A percentile compares a stretch with the other conserved stretches of the same genome.
Conservation (phyloP, 2,888 invertebrate species). For the Hirtodrosophila histrioides region DNA sequence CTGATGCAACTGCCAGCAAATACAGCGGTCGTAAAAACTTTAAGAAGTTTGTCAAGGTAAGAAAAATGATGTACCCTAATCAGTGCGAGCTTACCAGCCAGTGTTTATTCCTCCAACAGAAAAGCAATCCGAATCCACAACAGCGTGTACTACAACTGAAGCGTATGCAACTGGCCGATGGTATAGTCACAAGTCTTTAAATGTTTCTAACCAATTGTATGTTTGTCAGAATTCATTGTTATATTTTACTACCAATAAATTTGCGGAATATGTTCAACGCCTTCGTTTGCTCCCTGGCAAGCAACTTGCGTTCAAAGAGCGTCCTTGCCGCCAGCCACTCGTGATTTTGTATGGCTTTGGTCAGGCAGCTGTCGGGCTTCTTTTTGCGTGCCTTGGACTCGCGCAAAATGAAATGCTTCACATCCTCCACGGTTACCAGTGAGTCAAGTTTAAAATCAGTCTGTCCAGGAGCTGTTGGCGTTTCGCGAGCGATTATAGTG, state of each 20-base stretch:
- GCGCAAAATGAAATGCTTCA: constrained; percentile 71
- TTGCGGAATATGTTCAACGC: constrained; percentile 80
- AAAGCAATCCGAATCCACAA: constrained; percentile 67
- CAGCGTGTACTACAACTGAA: constrained; percentile 49
- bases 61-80: background rate
- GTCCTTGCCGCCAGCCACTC: constrained; percentile 81
- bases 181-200: constrained; percentile 40
- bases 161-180: constrained; percentile 62
- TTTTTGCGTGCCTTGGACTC: constrained; percentile 72
- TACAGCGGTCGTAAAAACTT: constrained; percentile 73
- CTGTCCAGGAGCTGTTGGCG: background rate
- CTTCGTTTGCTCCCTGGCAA: constrained; percentile 67
- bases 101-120: constrained; percentile 41
- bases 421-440: constrained; percentile 68
- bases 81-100: background rate
- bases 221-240: constrained; percentile 28
- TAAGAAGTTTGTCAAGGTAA: constrained; percentile 82
- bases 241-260: constrained; percentile 80
- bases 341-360: constrained; percentile 71
- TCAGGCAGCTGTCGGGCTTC: constrained; percentile 57
- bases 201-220: background rate
- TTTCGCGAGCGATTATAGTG: constrained; percentile 36
- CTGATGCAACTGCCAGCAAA: constrained; percentile 17
- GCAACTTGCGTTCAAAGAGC: constrained; percentile 73
- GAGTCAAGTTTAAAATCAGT: constrained; percentile 54